Conservation (phyloP, 1,140 invertebrate genomes). For the Pogonomyrmex californicus region DNA sequence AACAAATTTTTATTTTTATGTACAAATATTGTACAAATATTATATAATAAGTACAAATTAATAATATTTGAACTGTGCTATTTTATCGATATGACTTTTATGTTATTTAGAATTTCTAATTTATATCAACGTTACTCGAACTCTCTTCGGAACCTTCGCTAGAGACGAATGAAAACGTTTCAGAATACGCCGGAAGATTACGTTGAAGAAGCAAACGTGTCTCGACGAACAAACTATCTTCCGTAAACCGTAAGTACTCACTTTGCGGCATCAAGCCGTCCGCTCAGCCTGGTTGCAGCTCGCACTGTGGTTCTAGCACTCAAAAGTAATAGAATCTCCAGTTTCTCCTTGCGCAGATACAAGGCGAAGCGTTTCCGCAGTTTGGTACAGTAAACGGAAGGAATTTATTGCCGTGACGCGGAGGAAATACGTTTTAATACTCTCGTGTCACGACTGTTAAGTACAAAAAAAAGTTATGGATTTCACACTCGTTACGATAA, state of each 20-base stretch:
- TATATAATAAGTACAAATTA: not conserved
- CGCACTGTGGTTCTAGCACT: conserved; percentile 52
- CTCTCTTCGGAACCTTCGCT: not conserved
- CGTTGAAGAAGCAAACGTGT: conserved; percentile 58
- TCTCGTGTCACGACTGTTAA: not conserved
- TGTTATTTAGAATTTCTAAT: not conserved
- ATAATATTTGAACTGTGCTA: not conserved
- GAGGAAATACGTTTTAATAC: conserved; percentile 30
- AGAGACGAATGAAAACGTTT: conserved; percentile 20
- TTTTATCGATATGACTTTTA: not conserved
- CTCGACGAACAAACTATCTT: conserved; percentile 49
- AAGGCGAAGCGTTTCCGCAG: conserved; percentile 35
- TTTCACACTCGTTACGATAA: not conserved
- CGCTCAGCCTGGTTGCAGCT: conserved; percentile 54
- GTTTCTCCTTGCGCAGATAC: conserved; percentile 52
- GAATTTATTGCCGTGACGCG: conserved; percentile 46
- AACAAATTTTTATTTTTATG: not conserved
- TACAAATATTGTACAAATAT: not conserved
- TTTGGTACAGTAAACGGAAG: conserved; percentile 50
- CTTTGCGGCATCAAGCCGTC: conserved; percentile 51
- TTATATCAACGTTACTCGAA: not conserved
- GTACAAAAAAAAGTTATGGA: conserved; percentile 11
- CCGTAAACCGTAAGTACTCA: conserved; percentile 62
- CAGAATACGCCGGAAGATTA: conserved; percentile 32
- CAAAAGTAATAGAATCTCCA: conserved; percentile 63